These are phyloP conservation scores for Chironomus riparius DNA, from an alignment of 2,888 invertebrate species.

Conservation along the genomic window DNA sequence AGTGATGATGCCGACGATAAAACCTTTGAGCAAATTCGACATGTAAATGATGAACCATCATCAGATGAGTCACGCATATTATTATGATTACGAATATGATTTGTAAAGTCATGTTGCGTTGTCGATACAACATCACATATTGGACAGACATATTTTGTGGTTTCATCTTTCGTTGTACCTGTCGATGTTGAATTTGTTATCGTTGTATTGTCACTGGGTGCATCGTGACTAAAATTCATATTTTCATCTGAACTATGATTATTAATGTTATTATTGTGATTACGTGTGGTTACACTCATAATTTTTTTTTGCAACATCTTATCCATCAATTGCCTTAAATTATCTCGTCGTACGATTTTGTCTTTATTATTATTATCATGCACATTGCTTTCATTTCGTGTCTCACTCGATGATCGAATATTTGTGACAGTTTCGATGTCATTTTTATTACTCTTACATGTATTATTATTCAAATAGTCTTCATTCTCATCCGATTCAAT, in stretches of 20 bases:
- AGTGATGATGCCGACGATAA: slow-evolving; percentile 69
- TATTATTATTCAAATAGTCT: slow-evolving; percentile 17
- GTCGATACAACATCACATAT: slow-evolving; percentile 54
- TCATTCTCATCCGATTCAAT: slow-evolving; percentile 27
- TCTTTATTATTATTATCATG: slow-evolving; percentile 21
- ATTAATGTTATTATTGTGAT: slow-evolving; percentile 4
- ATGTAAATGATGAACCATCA: slow-evolving; percentile 43
- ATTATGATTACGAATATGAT: slow-evolving; percentile 59
- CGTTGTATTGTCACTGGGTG: slow-evolving; percentile 6
- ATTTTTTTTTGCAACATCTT: slow-evolving; percentile 27
- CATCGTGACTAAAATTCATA: background rate
- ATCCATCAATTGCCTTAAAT: slow-evolving; percentile 15
- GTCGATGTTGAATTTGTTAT: background rate
- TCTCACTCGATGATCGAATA: slow-evolving; percentile 31
- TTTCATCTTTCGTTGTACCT: slow-evolving; percentile 36
- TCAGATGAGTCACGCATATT: slow-evolving; percentile 42
- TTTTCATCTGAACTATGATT: slow-evolving; percentile 20
- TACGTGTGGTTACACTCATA: background rate
- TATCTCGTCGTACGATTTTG: slow-evolving; percentile 9
- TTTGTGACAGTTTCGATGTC: slow-evolving; percentile 12
- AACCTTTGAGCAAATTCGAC: slow-evolving; percentile 45
- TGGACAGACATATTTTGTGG: slow-evolving; percentile 50
- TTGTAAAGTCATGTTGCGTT: slow-evolving; percentile 57
- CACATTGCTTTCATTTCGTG: too few species aligned
- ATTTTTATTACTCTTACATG: background rate